Base-by-base conservation (phyloP, 2,113 vertebrate genomes). In the Engraulis encrasicolus region DNA sequence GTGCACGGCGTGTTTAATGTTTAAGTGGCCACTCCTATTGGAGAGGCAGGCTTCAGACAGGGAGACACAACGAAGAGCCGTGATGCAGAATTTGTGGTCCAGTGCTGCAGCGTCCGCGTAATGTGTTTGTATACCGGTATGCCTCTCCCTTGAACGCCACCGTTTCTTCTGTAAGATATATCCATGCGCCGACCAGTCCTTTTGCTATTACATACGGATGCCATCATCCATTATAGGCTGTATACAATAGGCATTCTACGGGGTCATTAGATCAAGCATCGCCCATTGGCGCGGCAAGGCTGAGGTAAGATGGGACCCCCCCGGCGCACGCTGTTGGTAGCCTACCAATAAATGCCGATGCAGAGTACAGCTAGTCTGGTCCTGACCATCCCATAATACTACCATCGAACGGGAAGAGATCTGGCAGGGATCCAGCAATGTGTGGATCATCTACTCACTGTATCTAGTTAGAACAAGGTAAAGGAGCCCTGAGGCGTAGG, bases 11-110 rank as follows among this genome's bases (percentile, higher is more conserved):
- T 79, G 78, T 38, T 87, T 84, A 79, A 84, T 66, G 87, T 49
- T 83, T 77, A 85, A 84, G 86, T 82, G 90, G 90, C 91, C 92
- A 91, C 94, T 91, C 93, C 93, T 93, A 89, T 90, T 23, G 84
- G 20, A 87, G 82, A 90, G 85, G 89, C 91, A 86, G 90, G 88
- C 84, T 81, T 81, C 66, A 83, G 85, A 66, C 14, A 31, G 11
- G 15, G 78, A 34, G 12, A 74, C 12, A 74, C 66, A 74, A 74
- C 66, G 78, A 82, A 71, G 78, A 86, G 78, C 83, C 83, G 86
- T 83, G 82, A 84, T 36, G 88, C 85, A 80, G 81, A 87, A 89
- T 87, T 91, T 89, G 90, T 92, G 92, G 85, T 94, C 92, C 87
- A 89, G 88, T 82, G 86, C 40, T 74, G 66, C 66, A 74, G 34